These are phyloP conservation scores for Caenorhabditis plicata DNA, from an alignment of 2,888 invertebrate genomes.

Conservation along the genomic window DNA sequence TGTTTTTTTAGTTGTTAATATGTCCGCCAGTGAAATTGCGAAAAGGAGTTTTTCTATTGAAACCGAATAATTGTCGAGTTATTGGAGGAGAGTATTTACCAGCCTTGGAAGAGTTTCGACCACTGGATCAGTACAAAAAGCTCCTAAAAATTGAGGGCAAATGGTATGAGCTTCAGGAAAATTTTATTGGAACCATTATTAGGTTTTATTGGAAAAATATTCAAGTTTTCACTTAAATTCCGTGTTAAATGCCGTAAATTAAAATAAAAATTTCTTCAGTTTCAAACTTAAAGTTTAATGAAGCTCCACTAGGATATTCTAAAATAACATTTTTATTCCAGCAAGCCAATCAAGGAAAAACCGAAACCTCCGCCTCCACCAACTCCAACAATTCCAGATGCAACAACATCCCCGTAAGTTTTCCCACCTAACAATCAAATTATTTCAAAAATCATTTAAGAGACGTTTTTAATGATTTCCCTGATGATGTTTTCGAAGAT, in stretches of 20 bases:
- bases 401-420: conserved; percentile 4
- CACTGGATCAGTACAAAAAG: conserved; percentile 7
- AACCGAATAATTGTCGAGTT: conserved; percentile 17
- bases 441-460: background rate
- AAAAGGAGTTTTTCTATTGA: conserved; percentile 35
- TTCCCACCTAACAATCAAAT: background rate
- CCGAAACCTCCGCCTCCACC: background rate
- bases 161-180: too few relatives aligned
- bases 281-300: background rate
- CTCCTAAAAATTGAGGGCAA: conserved; percentile 2
- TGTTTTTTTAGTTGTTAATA: conserved; percentile 11
- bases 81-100: conserved; percentile 17
- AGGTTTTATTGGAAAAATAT: too few relatives aligned
- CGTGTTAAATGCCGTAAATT: too few relatives aligned
- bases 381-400: background rate
- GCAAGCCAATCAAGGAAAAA: too few relatives aligned
- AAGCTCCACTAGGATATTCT: too few relatives aligned
- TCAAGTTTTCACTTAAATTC: too few relatives aligned
- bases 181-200: too few relatives aligned
- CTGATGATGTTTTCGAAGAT: too few relatives aligned
- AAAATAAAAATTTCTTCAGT: background rate
- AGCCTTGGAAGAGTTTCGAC: background rate
- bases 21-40: conserved; percentile 9
- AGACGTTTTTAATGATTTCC: too few relatives aligned
- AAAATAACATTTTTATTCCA: background rate